A percentile compares a stretch with the other conserved stretches of the same genome.
Conservation (phyloP, 1,140 invertebrate genomes). For the Nymphalis io region DNA sequence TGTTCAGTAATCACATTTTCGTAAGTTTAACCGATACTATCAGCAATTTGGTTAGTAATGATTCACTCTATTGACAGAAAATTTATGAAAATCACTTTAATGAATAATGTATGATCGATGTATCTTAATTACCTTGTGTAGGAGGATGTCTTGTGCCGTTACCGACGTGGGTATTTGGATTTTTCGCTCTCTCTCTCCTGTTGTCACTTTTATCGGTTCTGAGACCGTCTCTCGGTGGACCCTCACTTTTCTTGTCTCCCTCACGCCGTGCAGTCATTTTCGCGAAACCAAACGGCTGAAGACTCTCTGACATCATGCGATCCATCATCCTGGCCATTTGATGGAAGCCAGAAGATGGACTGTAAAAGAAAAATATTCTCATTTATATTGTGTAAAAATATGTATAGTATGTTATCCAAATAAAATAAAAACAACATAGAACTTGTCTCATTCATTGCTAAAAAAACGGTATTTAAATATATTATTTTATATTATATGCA, state of each 20-base stretch:
- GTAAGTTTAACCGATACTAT: too few relatives aligned
- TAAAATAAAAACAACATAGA: too few relatives aligned
- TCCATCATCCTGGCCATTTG: constrained; percentile 88
- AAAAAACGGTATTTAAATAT: too few relatives aligned
- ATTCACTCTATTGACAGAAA: too few relatives aligned
- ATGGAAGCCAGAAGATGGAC: constrained; percentile 81
- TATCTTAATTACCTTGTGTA: constrained; percentile 74
- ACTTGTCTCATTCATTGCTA: too few relatives aligned
- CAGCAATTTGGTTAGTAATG: too few relatives aligned
- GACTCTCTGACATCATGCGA: constrained; percentile 83
- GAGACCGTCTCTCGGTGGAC: constrained; percentile 63
- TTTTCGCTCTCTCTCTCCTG: constrained; percentile 53
- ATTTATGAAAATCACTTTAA: too few relatives aligned
- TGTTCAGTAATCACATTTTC: too few relatives aligned
- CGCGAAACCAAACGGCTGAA: constrained; percentile 83
- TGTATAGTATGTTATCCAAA: too few relatives aligned
- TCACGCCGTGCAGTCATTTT: constrained; percentile 79
- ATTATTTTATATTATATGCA: too few relatives aligned
- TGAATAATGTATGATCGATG: too few relatives aligned
- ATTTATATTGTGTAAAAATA: neutral
- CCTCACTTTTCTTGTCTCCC: constrained; percentile 45
- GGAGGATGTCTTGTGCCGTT: constrained; percentile 68
- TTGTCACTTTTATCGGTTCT: constrained; percentile 62
- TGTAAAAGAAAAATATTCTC: constrained; percentile 32
- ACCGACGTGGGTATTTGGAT: constrained; percentile 54